phyloP scores from a whole-genome alignment of 2,113 vertebrate genomes.

The Oryzias curvinotus region DNA sequence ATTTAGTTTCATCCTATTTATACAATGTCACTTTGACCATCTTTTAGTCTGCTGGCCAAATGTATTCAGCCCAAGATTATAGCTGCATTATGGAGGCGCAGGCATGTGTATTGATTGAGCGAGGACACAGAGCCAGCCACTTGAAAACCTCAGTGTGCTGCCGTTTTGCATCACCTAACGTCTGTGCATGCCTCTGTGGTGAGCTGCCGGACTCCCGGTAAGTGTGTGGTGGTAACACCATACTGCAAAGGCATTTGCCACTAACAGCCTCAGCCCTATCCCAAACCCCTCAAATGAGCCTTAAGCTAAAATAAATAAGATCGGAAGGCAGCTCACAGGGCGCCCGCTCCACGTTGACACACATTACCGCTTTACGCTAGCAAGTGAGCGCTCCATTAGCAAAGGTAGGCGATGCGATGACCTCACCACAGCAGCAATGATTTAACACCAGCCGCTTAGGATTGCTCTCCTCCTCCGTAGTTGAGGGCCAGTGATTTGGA shows the following conservation, averaged over 20 bases:
- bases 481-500: constrained; percentile 68
- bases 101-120: constrained; percentile 78
- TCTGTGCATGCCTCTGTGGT: constrained; percentile 73
- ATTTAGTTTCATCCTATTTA: constrained; percentile 25
- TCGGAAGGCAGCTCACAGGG: constrained; percentile 55
- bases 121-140: constrained; percentile 59
- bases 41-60: constrained; percentile 48
- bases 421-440: constrained; percentile 68
- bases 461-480: constrained; percentile 60
- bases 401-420: constrained; percentile 64
- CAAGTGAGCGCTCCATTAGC: constrained; percentile 68
- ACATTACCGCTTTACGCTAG: constrained; percentile 68
- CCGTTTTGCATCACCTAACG: constrained; percentile 68
- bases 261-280: constrained; percentile 42
- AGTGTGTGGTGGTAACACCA: constrained; percentile 82
- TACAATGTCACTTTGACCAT: constrained; percentile 63
- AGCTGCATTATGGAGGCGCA: constrained; percentile 73
- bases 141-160: constrained; percentile 63
- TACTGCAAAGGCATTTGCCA: constrained; percentile 73
- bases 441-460: constrained; percentile 64
- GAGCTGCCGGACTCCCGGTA: constrained; percentile 72
- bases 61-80: constrained; percentile 74
- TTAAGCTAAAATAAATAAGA: constrained; percentile 75
- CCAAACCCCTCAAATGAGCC: constrained; percentile 69
- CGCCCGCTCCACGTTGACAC: constrained; percentile 56